phyloP scores from a whole-genome alignment of 2,888 invertebrate species.

The Campopleginae sp. region DNA sequence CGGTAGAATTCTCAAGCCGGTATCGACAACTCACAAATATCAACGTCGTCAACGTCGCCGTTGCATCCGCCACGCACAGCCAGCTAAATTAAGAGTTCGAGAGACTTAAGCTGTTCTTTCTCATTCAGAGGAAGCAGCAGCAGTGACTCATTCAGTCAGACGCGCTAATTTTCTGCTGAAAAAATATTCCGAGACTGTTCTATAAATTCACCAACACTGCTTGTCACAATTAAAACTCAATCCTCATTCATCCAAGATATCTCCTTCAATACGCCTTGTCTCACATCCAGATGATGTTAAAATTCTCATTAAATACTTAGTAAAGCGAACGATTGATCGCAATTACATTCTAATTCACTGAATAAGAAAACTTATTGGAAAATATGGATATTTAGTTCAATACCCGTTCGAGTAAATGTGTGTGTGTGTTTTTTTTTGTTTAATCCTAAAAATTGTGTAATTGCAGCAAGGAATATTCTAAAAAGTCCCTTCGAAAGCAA shows the following conservation, averaged over 20 bases:
- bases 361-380: too few relatives aligned
- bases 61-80: constrained; percentile 59
- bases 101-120: constrained; percentile 39
- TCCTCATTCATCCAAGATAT: neutral
- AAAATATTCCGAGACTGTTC: constrained; percentile 1
- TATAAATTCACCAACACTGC: neutral
- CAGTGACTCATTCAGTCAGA: constrained; percentile 57
- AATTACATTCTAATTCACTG: too few relatives aligned
- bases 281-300: neutral
- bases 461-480: too few relatives aligned
- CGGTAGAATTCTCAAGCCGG: constrained; percentile 48
- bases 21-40: constrained; percentile 24
- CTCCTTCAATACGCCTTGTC: neutral
- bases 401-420: too few relatives aligned
- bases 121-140: constrained; percentile 55
- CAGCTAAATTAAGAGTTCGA: constrained; percentile 61
- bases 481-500: too few relatives aligned
- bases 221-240: neutral
- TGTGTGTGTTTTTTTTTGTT: too few relatives aligned
- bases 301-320: neutral
- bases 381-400: too few relatives aligned
- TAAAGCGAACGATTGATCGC: too few relatives aligned
- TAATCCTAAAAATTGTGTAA: too few relatives aligned
- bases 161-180: constrained; percentile 1
- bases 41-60: constrained; percentile 45